Evolutionary conservation across 2,888 invertebrate species (phyloP).

Genomic region (Tuta absoluta): DNA sequence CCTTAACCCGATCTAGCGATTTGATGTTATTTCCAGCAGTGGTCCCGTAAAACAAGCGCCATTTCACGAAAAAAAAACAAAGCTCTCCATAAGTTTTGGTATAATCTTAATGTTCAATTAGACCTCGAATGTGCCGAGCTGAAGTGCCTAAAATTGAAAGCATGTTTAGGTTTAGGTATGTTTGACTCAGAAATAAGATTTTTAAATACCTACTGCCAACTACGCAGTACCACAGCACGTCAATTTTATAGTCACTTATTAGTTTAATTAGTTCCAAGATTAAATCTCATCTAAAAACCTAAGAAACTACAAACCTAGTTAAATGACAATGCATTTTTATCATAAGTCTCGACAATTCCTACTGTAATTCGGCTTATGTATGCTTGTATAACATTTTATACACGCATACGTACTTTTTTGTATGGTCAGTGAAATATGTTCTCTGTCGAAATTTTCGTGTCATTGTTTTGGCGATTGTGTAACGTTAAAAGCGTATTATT

Average conservation of each 20-base stretch:
- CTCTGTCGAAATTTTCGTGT: conserved; percentile 16
- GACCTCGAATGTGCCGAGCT: no score
- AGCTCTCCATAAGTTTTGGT: no score
- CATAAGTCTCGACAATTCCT: conserved; percentile 11
- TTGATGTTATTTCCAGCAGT: no score
- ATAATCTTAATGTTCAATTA: no score
- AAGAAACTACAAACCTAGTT: background rate
- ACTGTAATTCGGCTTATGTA: conserved; percentile 1
- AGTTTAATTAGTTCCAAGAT: background rate
- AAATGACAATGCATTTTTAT: conserved; percentile 10
- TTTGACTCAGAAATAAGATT: background rate
- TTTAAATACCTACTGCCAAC: background rate
- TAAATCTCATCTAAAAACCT: background rate
- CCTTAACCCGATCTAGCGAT: no score
- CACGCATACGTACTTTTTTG: conserved; percentile 23
- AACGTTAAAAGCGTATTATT: background rate
- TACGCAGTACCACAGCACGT: background rate
- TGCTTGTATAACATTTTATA: conserved; percentile 3
- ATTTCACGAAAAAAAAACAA: no score
- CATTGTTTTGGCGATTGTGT: conserved; percentile 19
- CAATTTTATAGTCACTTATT: conserved; percentile 6
- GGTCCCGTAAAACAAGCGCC: no score
- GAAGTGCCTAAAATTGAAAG: no score
- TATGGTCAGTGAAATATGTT: conserved; percentile 20
- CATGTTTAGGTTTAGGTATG: no score